Percentiles rank a stretch among this genome's conserved stretches.
Evolutionary conservation across 2,888 invertebrate species (phyloP).

Genomic region (Lucinisca nassula): DNA sequence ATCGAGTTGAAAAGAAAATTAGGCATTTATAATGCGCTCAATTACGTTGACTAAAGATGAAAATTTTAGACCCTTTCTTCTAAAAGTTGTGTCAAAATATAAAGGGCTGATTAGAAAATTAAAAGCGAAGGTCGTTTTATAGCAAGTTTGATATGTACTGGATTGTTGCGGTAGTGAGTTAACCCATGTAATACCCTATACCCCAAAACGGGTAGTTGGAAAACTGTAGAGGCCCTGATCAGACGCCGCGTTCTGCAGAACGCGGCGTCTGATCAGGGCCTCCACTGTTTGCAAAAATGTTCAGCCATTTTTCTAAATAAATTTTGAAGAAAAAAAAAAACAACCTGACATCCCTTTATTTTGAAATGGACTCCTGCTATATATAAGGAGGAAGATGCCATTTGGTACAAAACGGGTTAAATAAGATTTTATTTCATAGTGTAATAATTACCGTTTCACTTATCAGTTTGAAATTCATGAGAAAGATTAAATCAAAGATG

Average conservation of each 20-base stretch:
- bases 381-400: too few species aligned
- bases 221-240: too few species aligned
- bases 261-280: too few species aligned
- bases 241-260: too few species aligned
- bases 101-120: conserved; percentile 6
- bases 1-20: conserved; percentile 17
- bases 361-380: too few species aligned
- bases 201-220: too few species aligned
- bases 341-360: too few species aligned
- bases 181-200: too few species aligned
- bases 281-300: too few species aligned
- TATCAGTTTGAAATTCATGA: background rate
- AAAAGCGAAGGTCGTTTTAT: background rate
- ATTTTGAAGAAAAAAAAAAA: too few species aligned
- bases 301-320: too few species aligned
- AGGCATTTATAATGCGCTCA: conserved; percentile 26
- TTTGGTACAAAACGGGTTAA: background rate
- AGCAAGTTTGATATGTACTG: background rate
- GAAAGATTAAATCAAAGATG: background rate
- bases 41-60: background rate
- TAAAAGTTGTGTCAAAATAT: background rate
- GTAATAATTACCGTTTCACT: conserved; percentile 16
- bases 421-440: conserved; percentile 15
- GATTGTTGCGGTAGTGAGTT: background rate
- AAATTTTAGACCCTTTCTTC: background rate